phyloP scores from a whole-genome alignment of 2,888 invertebrate genomes.

The Dorcus parallelipipedus region DNA sequence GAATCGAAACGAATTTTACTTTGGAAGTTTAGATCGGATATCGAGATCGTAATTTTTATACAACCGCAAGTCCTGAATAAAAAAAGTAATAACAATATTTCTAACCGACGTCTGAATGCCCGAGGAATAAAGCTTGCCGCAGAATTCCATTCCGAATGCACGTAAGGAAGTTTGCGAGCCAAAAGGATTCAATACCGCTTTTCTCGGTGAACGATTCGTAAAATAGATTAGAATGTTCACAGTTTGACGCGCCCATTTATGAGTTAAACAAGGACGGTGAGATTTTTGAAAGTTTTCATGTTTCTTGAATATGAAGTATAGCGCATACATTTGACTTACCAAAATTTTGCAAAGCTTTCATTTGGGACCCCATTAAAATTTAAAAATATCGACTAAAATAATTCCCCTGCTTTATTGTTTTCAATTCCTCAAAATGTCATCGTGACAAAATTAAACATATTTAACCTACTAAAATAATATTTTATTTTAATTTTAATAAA shows the following conservation, averaged over 20 bases:
- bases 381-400: too few species aligned
- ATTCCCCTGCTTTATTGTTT: too few species aligned
- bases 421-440: too few species aligned
- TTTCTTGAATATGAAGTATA: too few species aligned
- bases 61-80: slow-evolving; percentile 28
- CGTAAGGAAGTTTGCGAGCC: slow-evolving; percentile 22
- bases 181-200: slow-evolving; percentile 17
- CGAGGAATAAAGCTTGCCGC: slow-evolving; percentile 23
- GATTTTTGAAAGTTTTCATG: neutral
- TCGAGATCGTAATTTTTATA: slow-evolving; percentile 29
- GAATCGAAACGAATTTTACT: neutral
- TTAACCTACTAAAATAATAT: too few species aligned
- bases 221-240: slow-evolving; percentile 19
- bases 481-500: too few species aligned
- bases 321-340: too few species aligned
- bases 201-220: slow-evolving; percentile 9
- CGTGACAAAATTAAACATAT: too few species aligned
- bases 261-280: slow-evolving; percentile 8
- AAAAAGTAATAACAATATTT: slow-evolving; percentile 37
- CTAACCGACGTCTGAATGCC: slow-evolving; percentile 35
- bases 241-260: slow-evolving; percentile 15
- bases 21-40: slow-evolving; percentile 22
- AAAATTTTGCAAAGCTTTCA: too few species aligned
- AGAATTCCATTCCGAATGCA: slow-evolving; percentile 26
- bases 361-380: too few species aligned